phyloP scores from a whole-genome alignment of 2,797 vertebrate genomes.

The Ficedula albicollis region DNA sequence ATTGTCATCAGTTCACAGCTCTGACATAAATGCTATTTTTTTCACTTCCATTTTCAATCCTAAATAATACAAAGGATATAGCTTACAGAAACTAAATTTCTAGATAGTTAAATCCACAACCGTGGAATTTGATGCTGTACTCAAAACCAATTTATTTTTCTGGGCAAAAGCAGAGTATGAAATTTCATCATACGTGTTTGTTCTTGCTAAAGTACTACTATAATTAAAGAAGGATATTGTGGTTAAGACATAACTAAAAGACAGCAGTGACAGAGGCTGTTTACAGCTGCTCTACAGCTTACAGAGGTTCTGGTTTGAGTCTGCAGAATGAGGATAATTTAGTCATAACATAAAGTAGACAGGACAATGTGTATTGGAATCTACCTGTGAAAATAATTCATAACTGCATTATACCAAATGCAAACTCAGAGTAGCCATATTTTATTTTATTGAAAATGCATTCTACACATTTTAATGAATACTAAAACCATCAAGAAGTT shows the following conservation, averaged over 20 bases:
- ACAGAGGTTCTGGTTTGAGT: background rate
- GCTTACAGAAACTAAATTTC: background rate
- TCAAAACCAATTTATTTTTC: background rate
- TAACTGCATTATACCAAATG: background rate
- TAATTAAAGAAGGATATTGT: constrained; percentile 4
- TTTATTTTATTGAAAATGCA: background rate
- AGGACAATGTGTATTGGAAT: background rate
- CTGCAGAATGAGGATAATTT: background rate
- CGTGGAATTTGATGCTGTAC: background rate
- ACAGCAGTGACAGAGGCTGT: background rate
- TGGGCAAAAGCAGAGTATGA: background rate
- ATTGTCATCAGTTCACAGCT: background rate
- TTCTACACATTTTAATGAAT: background rate
- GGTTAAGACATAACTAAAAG: background rate
- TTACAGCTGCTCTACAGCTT: background rate
- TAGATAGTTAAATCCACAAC: background rate
- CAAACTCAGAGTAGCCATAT: background rate
- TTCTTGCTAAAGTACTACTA: background rate
- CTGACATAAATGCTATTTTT: background rate
- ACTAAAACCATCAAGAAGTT: background rate
- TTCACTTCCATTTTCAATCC: background rate
- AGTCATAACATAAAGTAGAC: background rate
- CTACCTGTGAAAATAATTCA: background rate
- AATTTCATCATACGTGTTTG: background rate
- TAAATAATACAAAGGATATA: background rate